Evolutionary conservation across 2,113 vertebrate genomes (phyloP).

Genomic region (Anguilla japonica): DNA sequence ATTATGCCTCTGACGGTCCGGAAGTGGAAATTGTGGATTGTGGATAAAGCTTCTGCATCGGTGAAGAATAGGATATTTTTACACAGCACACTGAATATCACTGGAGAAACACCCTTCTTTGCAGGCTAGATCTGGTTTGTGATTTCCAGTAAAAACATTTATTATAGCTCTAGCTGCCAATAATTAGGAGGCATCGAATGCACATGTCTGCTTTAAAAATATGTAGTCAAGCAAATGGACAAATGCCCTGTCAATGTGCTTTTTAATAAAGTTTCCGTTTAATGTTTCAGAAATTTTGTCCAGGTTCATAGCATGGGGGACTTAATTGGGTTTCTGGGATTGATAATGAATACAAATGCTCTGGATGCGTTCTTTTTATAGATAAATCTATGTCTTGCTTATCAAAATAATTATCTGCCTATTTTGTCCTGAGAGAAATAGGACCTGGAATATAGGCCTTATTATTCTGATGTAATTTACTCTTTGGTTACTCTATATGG

Average conservation of each 20-base stretch:
- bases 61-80: conserved; percentile 59
- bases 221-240: neutral
- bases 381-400: neutral
- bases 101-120: neutral
- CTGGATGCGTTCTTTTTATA: neutral
- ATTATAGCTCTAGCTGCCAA: neutral
- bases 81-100: conserved; percentile 16
- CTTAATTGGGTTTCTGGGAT: neutral
- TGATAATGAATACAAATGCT: neutral
- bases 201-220: neutral
- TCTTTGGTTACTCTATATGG: neutral
- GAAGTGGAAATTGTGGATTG: conserved; percentile 19
- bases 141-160: neutral
- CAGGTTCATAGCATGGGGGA: neutral
- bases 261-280: neutral
- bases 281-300: neutral
- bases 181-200: neutral
- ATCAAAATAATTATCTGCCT: neutral
- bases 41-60: conserved; percentile 49
- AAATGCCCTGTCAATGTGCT: neutral
- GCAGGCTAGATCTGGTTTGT: neutral
- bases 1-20: conserved; percentile 39
- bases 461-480: neutral
- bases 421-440: neutral
- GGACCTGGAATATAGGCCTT: neutral